Evolutionary conservation across 2,888 invertebrate genomes (phyloP).

Genomic region (Malthinus seriepunctatus): DNA sequence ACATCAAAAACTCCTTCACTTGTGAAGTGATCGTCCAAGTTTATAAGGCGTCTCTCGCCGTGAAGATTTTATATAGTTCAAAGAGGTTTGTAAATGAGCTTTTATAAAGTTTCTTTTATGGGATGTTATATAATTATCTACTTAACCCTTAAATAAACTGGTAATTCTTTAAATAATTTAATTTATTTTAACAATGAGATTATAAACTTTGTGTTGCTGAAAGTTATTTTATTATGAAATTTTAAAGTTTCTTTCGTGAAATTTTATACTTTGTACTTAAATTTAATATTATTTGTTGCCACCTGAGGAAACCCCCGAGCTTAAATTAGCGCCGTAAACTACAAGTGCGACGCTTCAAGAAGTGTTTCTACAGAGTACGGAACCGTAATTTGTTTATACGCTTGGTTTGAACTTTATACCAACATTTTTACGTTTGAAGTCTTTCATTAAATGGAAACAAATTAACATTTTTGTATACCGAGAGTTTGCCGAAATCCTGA

Average conservation of each 20-base stretch:
- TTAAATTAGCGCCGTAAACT: too few species aligned
- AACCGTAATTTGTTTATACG: too few species aligned
- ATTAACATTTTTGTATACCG: too few species aligned
- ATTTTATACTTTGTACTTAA: too few species aligned
- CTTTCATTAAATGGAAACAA: too few species aligned
- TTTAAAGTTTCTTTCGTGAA: not conserved
- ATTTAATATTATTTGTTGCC: too few species aligned
- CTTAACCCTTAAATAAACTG: conserved; percentile 3
- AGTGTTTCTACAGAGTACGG: too few species aligned
- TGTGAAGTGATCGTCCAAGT: conserved; percentile 19
- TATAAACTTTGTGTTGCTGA: not conserved
- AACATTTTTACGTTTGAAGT: too few species aligned
- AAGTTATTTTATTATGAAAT: not conserved
- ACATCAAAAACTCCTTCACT: conserved; percentile 13
- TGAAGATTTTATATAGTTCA: conserved; percentile 16
- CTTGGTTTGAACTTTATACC: too few species aligned
- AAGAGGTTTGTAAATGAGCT: conserved; percentile 13
- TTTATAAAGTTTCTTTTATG: conserved; percentile 1
- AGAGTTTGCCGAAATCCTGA: too few species aligned
- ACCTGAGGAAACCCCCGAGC: too few species aligned
- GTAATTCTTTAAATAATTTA: not conserved
- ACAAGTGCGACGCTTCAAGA: too few species aligned
- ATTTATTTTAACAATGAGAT: not conserved
- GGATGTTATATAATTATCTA: not conserved
- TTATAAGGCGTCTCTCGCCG: conserved; percentile 13